Percentiles rank a stretch among this genome's conserved stretches.
Conservation (phyloP, 2,113 vertebrate species). For the Plotosus lineatus region DNA sequence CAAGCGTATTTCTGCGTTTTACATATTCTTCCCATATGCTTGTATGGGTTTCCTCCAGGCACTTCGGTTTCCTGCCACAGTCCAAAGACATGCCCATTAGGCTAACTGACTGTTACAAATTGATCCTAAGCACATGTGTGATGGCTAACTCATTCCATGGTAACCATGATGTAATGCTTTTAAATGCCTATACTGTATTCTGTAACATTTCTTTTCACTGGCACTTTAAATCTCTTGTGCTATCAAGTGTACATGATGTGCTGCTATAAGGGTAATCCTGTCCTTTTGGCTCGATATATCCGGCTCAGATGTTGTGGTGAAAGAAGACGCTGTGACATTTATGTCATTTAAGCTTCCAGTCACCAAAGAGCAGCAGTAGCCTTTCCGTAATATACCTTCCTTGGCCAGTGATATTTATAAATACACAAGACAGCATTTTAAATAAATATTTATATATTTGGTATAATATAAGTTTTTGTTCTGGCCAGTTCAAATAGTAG, state of each 20-base stretch:
- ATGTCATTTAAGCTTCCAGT: constrained; percentile 30
- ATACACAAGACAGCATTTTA: not conserved
- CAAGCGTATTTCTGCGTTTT: no score
- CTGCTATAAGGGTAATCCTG: constrained; percentile 35
- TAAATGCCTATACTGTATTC: not conserved
- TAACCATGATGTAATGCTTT: not conserved
- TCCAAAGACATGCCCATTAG: no score
- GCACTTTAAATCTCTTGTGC: not conserved
- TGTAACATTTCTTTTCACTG: constrained; percentile 4
- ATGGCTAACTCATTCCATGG: not conserved
- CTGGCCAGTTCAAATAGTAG: no score
- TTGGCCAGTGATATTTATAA: not conserved
- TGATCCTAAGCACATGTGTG: no score
- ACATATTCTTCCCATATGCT: no score
- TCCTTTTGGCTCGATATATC: constrained; percentile 17
- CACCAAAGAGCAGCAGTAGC: constrained; percentile 1
- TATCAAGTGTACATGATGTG: constrained; percentile 26
- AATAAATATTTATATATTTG: not conserved
- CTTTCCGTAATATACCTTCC: not conserved
- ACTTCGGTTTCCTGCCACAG: no score
- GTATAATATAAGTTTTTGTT: no score
- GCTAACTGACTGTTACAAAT: no score
- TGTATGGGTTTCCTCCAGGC: no score
- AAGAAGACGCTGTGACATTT: constrained; percentile 47
- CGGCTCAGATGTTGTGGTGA: constrained; percentile 24